Base-by-base conservation (phyloP, 1,140 invertebrate species). In the Capitella teleta region DNA sequence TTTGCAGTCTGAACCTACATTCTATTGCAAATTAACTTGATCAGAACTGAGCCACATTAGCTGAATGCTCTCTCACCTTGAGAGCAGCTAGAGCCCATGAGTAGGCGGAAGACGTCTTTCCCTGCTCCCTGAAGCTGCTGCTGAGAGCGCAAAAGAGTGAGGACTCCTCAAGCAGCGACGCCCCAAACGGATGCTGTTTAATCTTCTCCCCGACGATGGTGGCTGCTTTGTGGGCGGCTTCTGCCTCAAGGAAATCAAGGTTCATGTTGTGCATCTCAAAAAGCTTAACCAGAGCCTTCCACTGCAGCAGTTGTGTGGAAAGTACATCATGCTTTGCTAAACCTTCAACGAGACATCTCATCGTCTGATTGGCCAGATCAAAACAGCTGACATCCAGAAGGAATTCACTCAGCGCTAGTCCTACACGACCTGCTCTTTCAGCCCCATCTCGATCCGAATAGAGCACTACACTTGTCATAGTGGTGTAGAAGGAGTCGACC, bases 131-230 rank as follows among this genome's bases (percentile, higher is more conserved):
- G 46, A 64, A 47, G 53, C 64, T 58, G 42, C 51, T 43, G 34
- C 64, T 64, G 5, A 62, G 41, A 42, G 63, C 61, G 10, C 47
- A 46, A 30, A 59, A 57, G 18, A 63, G 23, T 19, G 56, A 57
- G 2, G 54, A 58, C 50, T 64, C 55, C 40, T 61, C 44, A 2
- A 70, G 21, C 16, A 64, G 44, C 37, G 61, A 55, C 53, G 63
- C 54, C 23, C 65, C 66, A 57, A 66, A 66, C 1, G 67, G 65
- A 57, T 63, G 61, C 63, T 62, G 57, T 16, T 61, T 41, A n/a
- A 69, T 65, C 36, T 63, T 53, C 55, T 59, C 61, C 10, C 51
- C 57, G 49, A 65, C 53, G 50, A 63, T 57, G 28, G 49, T 51
- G 5, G 61, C 61, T 32, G 53, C 50, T 41, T 60, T 59, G 41